A percentile compares a stretch with the other conserved stretches of the same genome.
These are phyloP conservation scores for Pardosa pseudoannulata DNA, from an alignment of 2,888 invertebrate genomes.

Conservation along the genomic window DNA sequence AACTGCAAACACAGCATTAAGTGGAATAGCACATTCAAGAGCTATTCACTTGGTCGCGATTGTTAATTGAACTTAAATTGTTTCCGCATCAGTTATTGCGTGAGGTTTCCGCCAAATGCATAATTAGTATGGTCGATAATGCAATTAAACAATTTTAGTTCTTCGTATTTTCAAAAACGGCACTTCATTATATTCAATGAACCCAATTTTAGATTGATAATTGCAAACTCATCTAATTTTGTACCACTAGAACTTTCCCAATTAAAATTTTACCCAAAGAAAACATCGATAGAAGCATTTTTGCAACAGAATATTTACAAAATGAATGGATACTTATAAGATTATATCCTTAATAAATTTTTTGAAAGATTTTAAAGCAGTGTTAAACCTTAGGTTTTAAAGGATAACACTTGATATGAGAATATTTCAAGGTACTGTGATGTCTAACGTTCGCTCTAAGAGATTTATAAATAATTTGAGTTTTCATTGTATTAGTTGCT, in stretches of 20 bases:
- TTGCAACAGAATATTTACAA: background rate
- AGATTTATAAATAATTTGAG: no score
- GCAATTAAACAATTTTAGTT: background rate
- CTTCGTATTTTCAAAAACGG: background rate
- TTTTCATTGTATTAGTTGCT: no score
- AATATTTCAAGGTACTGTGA: no score
- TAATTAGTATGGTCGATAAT: background rate
- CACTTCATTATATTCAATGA: background rate
- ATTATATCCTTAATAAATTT: background rate
- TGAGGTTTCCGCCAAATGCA: background rate
- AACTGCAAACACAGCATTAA: no score
- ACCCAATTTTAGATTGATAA: background rate
- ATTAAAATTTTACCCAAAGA: background rate
- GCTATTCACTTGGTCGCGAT: background rate
- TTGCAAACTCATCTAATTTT: background rate
- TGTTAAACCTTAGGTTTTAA: no score
- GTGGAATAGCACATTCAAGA: no score
- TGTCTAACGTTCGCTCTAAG: no score
- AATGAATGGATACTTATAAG: background rate
- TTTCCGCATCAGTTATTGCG: background rate
- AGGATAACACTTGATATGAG: no score
- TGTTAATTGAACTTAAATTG: background rate
- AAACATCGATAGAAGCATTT: background rate
- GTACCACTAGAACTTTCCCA: background rate
- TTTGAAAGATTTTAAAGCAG: no score